These are phyloP conservation scores for Drosophila fuyamai DNA, from an alignment of 1,140 invertebrate genomes.

Conservation along the genomic window DNA sequence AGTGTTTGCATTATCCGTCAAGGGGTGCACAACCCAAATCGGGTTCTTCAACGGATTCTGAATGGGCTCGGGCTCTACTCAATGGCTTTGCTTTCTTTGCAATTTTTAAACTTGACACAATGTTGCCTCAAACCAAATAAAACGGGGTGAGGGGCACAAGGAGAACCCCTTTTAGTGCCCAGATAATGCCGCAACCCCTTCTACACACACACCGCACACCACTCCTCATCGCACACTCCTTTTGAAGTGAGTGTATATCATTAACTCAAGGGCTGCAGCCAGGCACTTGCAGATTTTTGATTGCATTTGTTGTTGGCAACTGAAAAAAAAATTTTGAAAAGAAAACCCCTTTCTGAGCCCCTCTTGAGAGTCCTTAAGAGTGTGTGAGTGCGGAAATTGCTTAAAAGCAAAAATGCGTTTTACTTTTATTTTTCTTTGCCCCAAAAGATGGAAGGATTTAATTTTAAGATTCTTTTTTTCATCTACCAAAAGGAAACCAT, in stretches of 20 bases:
- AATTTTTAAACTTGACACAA: conserved; percentile 75
- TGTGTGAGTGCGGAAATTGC: conserved; percentile 70
- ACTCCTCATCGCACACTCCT: conserved; percentile 39
- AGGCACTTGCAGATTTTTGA: conserved; percentile 72
- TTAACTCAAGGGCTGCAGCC: conserved; percentile 72
- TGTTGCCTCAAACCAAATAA: conserved; percentile 58
- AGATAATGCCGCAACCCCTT: conserved; percentile 46
- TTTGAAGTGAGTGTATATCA: conserved; percentile 80
- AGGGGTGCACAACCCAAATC: conserved; percentile 57
- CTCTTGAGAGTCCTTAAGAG: conserved; percentile 48
- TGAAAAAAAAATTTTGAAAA: conserved; percentile 19
- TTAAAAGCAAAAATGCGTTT: conserved; percentile 71
- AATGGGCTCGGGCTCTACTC: conserved; percentile 46
- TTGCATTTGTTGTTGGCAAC: conserved; percentile 59
- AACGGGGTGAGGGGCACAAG: conserved; percentile 12
- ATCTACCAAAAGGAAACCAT: conserved; percentile 4
- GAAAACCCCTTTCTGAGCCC: conserved; percentile 63
- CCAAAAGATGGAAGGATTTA: conserved; percentile 18
- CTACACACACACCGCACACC: background rate
- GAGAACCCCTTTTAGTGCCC: conserved; percentile 55
- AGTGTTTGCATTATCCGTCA: conserved; percentile 54
- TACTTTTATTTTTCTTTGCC: conserved; percentile 30
- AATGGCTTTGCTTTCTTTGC: conserved; percentile 61
- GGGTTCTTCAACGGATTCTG: conserved; percentile 44
- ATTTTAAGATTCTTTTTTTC: conserved; percentile 14